Evolutionary conservation across 2,888 invertebrate genomes (phyloP).

Genomic region (Nomada ruficornis): DNA sequence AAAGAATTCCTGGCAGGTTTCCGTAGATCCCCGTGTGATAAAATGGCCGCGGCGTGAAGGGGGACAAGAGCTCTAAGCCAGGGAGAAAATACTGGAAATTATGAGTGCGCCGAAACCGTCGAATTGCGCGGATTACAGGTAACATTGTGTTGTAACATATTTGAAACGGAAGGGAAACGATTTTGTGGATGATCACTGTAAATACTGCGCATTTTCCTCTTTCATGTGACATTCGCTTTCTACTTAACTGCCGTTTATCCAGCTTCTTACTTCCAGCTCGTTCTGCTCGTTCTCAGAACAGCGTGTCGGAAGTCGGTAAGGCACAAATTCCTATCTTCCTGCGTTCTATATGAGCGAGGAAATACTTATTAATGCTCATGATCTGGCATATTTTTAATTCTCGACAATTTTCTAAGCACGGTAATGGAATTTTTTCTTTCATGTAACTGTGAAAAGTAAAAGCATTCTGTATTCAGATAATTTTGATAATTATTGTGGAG

Average conservation of each 20-base stretch:
- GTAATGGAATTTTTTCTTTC: background rate
- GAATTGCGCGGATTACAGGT: background rate
- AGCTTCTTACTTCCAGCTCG: background rate
- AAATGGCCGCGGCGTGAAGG: background rate
- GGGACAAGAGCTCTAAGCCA: background rate
- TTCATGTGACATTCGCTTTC: slow-evolving; percentile 35
- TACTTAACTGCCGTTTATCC: slow-evolving; percentile 30
- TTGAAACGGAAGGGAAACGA: background rate
- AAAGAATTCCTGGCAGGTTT: slow-evolving; percentile 1
- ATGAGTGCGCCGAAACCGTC: background rate
- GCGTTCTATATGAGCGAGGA: background rate
- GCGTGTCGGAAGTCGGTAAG: background rate
- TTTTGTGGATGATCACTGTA: slow-evolving; percentile 2
- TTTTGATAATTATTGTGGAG: background rate
- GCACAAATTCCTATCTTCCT: background rate
- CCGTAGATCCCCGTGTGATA: background rate
- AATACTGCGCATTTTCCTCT: slow-evolving; percentile 55
- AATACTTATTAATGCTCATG: background rate
- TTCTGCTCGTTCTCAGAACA: background rate
- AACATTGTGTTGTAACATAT: background rate
- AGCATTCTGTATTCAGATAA: background rate
- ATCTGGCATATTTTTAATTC: background rate
- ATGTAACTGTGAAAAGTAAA: background rate
- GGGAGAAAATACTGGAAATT: background rate
- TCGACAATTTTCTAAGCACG: background rate